Base-by-base conservation (phyloP, 2,797 vertebrate species). In the Chelon labrosus region DNA sequence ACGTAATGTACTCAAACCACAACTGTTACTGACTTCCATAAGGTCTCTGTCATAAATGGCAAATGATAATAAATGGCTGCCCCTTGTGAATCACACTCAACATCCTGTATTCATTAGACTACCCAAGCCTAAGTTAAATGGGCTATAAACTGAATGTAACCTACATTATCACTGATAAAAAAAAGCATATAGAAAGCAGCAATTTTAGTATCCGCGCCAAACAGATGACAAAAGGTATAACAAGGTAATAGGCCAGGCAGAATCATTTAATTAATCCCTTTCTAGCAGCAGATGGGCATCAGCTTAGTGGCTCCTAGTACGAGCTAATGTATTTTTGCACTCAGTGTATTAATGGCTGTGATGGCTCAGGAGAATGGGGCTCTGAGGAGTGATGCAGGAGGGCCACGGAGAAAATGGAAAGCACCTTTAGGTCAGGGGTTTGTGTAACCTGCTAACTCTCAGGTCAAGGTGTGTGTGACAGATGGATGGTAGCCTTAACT, bases 241-340 rank as follows among this genome's bases (percentile, higher is more conserved):
- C 58, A 75, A 87, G 82, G 80, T 88, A 88, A 87, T 58, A 77
- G 63, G 44, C 25, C 65, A 22, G 47, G 58, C 73, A 75, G 85
- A 78, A 86, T 71, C 63, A 63, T 89, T 92, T 85, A 90, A 92
- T 92, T 80, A 91, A 86, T 90, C 83, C 83, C 68, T 62, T 54
- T 64, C 75, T 70, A 54, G 84, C 65, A 84, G 78, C 88, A 92
- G 87, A 90, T 90, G 89, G 86, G 37, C 31, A 42, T 57, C 44
- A 73, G 88, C 82, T 91, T 91, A 85, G 80, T 44, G 58, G 72
- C 67, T 78, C 54, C 82, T 75, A 77, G 85, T 83, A 84, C 88
- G 82, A 79, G 79, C 83, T 84, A 74, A 85, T 90, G 86, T 80
- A 82, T 89, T 86, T 88, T 75, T 88, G 76, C 85, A 83, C 87